Evolutionary conservation across 1,140 invertebrate genomes (phyloP).

Genomic region (Bombus picipes): DNA sequence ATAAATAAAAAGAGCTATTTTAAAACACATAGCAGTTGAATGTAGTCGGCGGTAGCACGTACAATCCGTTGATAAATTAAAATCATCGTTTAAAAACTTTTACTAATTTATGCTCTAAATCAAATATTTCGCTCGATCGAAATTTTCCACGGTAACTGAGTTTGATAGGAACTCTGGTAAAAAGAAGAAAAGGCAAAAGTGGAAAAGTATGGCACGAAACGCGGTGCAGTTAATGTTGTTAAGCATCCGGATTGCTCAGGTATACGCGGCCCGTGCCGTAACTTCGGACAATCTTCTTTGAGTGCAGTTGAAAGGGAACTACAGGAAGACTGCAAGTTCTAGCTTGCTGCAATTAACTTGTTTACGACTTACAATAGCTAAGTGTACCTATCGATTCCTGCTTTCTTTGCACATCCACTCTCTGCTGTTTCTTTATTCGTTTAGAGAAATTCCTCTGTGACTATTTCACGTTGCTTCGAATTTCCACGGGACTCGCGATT

Average conservation of each 20-base stretch:
- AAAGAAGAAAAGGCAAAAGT: background rate
- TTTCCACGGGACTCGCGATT: too few relatives aligned
- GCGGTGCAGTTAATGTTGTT: constrained; percentile 41
- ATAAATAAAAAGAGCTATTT: too few relatives aligned
- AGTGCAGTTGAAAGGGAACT: background rate
- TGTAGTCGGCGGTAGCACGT: too few relatives aligned
- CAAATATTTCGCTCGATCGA: background rate
- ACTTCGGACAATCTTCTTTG: constrained; percentile 37
- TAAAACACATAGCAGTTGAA: too few relatives aligned
- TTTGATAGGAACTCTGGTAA: background rate
- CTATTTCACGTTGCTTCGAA: background rate
- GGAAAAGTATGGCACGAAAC: constrained; percentile 24
- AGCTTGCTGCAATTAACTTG: constrained; percentile 19
- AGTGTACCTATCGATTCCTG: constrained; percentile 6
- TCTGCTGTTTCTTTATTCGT: background rate
- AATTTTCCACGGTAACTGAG: background rate
- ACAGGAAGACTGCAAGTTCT: background rate
- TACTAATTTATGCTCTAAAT: background rate
- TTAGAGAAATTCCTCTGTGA: background rate
- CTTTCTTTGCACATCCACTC: background rate
- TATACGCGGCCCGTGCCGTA: background rate
- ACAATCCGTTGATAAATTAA: too few relatives aligned
- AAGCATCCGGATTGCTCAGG: constrained; percentile 23
- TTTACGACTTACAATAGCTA: constrained; percentile 36
- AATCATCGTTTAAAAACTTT: too few relatives aligned